Base-by-base conservation (phyloP, 2,797 vertebrate species). In the Saguinus oedipus region DNA sequence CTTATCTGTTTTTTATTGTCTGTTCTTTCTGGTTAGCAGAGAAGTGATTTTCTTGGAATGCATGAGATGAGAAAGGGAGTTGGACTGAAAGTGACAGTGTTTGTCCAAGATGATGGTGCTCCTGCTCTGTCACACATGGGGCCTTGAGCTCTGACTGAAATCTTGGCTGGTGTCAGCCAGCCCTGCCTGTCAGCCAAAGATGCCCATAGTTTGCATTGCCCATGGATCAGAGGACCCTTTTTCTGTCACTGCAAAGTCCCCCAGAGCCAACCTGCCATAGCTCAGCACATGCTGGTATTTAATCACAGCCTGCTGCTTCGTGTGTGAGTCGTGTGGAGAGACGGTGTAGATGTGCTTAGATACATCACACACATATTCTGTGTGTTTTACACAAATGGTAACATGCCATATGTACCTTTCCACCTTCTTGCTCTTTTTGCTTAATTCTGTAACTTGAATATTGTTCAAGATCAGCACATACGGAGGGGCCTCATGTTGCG, bases 301-400 rank as follows among this genome's bases (percentile, higher is more conserved):
- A 13, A 2, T 27, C 72, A 17, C 5, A 0, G 42, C 59, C 78
- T 53, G n/a, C 83, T 20, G 27, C 17, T 7, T 3, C 6, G n/a
- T 7, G 0, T 48, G 44, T 8, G 33, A 33, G 10, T 39, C 17
- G 19, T 76, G 3, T 42, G 76, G 46, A 50, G 8, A 13, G 17
- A 9, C 7, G 30, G 10, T 1, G 2, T 22, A 22, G 7, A 17
- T 11, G 0, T 0, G 0, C 22, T 24, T 19, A n/a, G 4, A 1
- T 2, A 17, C 57, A 59, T 1, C 36, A 12, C 33, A 36, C 12
- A 1, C 1, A 15, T 0, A 15, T 26, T 24, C 27, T n/a, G 22
- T 27, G 17, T 24, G 70, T 48, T 48, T 53, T 1, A 70, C 22
- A 53, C 30, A 20, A 1, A 57, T 6, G n/a, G 17, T 20, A 20